A percentile compares a stretch with the other conserved stretches of the same genome.
Conservation (phyloP, 2,113 vertebrate species). For the Rhipidura dahli region DNA sequence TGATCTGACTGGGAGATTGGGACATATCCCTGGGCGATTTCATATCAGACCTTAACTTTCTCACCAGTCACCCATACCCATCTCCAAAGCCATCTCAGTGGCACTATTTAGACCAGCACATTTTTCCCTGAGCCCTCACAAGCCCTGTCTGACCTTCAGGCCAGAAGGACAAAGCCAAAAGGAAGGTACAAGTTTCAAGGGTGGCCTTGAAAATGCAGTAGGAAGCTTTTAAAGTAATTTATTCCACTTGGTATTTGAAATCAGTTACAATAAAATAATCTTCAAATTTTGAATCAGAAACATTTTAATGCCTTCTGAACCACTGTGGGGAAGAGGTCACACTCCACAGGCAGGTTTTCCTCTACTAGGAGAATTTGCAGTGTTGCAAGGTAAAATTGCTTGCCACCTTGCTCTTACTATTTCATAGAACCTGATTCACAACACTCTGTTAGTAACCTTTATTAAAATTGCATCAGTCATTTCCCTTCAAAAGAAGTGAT, state of each 20-base stretch:
- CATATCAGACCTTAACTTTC: neutral
- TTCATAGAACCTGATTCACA: slow-evolving; percentile 44
- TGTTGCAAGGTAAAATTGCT: slow-evolving; percentile 20
- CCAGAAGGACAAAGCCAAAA: neutral
- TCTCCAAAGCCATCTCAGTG: neutral
- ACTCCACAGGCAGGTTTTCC: neutral
- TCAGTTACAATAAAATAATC: neutral
- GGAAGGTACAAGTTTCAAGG: neutral
- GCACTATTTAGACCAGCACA: neutral
- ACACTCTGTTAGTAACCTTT: slow-evolving; percentile 63
- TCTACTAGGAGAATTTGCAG: neutral
- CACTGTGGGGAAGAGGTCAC: neutral
- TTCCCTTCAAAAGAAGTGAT: slow-evolving; percentile 62
- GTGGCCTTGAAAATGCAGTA: neutral
- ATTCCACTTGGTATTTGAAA: slow-evolving; percentile 10
- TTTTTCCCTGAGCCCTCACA: neutral
- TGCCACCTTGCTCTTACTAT: neutral
- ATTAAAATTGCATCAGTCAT: slow-evolving; percentile 72
- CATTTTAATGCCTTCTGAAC: neutral
- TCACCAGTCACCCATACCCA: neutral
- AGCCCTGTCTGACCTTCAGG: neutral
- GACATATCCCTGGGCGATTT: neutral
- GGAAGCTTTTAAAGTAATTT: neutral
- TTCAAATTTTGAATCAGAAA: neutral
- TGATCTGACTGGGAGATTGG: neutral